Evolutionary conservation across 1,140 invertebrate species (phyloP).

Genomic region (Drosophila miranda): DNA sequence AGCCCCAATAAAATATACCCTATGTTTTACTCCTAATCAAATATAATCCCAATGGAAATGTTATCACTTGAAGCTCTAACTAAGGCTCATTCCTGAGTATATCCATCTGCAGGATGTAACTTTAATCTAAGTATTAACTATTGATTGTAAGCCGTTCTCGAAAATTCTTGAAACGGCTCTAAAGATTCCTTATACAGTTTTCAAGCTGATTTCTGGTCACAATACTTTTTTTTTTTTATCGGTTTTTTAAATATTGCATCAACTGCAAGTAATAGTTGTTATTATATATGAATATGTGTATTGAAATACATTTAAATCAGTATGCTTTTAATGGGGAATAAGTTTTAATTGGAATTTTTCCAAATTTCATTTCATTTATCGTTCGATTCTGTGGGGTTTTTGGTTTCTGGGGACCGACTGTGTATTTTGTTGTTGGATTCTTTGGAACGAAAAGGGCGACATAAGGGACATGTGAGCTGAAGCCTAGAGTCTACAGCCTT

Average conservation of each 20-base stretch:
- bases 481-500: no score
- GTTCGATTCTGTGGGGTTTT: no score
- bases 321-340: neutral
- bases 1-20: conserved; percentile 83
- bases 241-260: neutral
- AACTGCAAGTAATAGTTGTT: neutral
- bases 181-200: neutral
- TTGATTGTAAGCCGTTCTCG: neutral
- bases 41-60: conserved; percentile 15
- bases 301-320: neutral
- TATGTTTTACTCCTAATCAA: neutral
- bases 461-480: no score
- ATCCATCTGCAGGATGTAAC: neutral
- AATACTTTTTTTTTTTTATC: conserved; percentile 12
- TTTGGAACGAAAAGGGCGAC: neutral
- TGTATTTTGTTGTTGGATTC: no score
- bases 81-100: conserved; percentile 32
- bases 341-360: neutral
- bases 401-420: no score
- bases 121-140: conserved; percentile 2
- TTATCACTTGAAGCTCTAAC: conserved; percentile 10
- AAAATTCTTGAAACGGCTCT: neutral
- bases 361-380: no score
- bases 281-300: conserved; percentile 5
- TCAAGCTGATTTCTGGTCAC: conserved; percentile 24